Percentiles rank a stretch among this genome's conserved stretches.
Evolutionary conservation across 2,888 invertebrate genomes (phyloP).

Genomic region (Eupeodes latifasciatus): DNA sequence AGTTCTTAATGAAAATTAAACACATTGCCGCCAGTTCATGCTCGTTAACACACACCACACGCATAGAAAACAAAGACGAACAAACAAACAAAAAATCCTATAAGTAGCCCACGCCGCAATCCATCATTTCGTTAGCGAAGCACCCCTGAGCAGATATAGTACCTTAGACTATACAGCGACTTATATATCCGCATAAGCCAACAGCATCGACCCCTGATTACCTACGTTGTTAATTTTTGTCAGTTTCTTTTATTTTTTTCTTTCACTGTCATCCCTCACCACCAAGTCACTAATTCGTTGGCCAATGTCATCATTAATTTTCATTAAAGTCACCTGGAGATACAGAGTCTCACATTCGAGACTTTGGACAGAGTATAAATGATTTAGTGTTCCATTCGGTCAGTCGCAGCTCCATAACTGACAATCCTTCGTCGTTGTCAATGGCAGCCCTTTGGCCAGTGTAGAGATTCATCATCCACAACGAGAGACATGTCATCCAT

Average conservation of each 20-base stretch:
- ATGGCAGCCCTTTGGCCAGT: constrained; percentile 69
- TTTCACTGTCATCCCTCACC: constrained; percentile 70
- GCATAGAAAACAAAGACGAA: constrained; percentile 41
- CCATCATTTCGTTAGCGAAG: constrained; percentile 74
- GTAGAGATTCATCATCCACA: constrained; percentile 74
- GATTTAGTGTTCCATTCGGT: constrained; percentile 62
- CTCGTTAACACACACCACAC: constrained; percentile 62
- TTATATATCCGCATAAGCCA: not conserved
- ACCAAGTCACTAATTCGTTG: constrained; percentile 73
- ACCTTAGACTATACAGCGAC: too few relatives aligned
- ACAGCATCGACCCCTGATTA: constrained; percentile 63
- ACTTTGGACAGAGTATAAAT: constrained; percentile 55
- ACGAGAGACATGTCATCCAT: constrained; percentile 75
- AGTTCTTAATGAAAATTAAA: constrained; percentile 75
- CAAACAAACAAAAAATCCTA: constrained; percentile 40
- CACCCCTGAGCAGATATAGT: constrained; percentile 56
- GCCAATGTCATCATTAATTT: constrained; percentile 76
- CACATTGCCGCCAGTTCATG: constrained; percentile 69
- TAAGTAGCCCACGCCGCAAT: constrained; percentile 71
- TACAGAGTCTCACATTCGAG: constrained; percentile 52
- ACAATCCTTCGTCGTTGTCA: constrained; percentile 73
- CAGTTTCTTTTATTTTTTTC: not conserved
- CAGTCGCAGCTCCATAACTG: constrained; percentile 56
- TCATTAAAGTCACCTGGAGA: constrained; percentile 76
- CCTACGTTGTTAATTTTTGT: constrained; percentile 11